Conservation (phyloP, 2,888 invertebrate genomes). For the Bruchidius siliquastri region DNA sequence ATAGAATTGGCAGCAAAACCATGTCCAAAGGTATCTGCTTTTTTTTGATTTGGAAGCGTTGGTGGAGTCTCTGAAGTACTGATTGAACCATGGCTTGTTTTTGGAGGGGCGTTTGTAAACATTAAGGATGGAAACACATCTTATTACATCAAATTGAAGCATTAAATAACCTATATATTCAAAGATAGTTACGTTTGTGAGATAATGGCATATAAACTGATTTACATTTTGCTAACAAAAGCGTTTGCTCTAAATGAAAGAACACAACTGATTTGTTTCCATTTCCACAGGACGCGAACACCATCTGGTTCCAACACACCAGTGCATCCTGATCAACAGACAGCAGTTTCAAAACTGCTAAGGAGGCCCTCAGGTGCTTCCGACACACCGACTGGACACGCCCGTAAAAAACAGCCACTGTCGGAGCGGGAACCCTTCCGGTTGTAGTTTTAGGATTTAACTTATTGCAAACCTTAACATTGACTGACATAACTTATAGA, state of each 20-base stretch:
- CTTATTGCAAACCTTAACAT: conserved; percentile 38
- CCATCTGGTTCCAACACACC: conserved; percentile 74
- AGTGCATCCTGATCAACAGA: conserved; percentile 59
- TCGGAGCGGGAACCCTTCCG: conserved; percentile 67
- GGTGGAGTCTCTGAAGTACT: no score
- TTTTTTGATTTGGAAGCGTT: no score
- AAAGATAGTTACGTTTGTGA: no score
- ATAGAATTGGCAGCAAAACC: no score
- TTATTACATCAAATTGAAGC: no score
- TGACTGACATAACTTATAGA: conserved; percentile 39
- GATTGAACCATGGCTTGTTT: no score
- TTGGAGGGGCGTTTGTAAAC: no score
- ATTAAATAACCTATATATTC: no score
- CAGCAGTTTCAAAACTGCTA: conserved; percentile 59
- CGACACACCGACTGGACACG: conserved; percentile 56
- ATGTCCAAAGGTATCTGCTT: no score
- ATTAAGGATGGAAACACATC: no score
- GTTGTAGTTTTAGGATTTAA: conserved; percentile 51
- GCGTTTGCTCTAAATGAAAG: neutral
- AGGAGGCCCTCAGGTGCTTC: conserved; percentile 67
- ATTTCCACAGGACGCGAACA: conserved; percentile 61
- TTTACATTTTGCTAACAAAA: no score
- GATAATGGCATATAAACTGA: no score
- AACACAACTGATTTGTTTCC: neutral
- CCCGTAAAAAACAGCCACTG: conserved; percentile 29